Evolutionary conservation across 2,888 invertebrate genomes (phyloP), one percentile per base, ranked within the genome.

Genomic region (Eulithis testata): DNA sequence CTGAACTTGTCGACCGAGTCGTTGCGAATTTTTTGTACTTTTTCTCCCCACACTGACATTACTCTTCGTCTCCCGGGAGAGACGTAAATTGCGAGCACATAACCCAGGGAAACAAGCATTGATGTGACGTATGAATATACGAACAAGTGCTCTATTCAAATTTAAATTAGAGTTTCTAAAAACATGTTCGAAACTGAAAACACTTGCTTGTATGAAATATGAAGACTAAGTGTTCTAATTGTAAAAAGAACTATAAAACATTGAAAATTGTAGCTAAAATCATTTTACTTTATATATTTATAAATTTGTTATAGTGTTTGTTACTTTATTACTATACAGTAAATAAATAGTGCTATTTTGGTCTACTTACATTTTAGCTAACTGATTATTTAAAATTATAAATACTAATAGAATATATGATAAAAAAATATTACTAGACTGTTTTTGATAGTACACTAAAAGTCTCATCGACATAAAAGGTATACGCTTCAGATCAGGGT

Each of bases 41-140:
- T 85, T 88, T 84, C 83, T 85, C 87, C 86, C 87, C 85, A 79
- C 84, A 81, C 81, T 83, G 82, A 83, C 90, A 92, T 92, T 90
- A 91, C 88, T 93, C 93, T 92, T 91, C 91, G 91, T 91, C 90
- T 92, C 90, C 85, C 88, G 82, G 74, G 92, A 88, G 91, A 85
- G 87, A 90, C 89, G 88, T 93, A 91, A 92, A 93, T 92, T 90
- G 88, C 83, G 86, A 84, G 82, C 87, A 84, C 83, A 84, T 86
- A 78, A 64, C 69, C 85, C 81, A 81, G 85, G 85, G 85, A 90
- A 87, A 90, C 90, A 87, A 87, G 86, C 89, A 85, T 84, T 87
- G 85, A 89, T 87, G 89, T 90, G 89, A 91, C 86, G 87, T 90
- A 90, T 89, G 89, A 88, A 90, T 89, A 88, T 85, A 80, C 73